phyloP scores from a whole-genome alignment of 2,797 vertebrate genomes.

The Chanos chanos region DNA sequence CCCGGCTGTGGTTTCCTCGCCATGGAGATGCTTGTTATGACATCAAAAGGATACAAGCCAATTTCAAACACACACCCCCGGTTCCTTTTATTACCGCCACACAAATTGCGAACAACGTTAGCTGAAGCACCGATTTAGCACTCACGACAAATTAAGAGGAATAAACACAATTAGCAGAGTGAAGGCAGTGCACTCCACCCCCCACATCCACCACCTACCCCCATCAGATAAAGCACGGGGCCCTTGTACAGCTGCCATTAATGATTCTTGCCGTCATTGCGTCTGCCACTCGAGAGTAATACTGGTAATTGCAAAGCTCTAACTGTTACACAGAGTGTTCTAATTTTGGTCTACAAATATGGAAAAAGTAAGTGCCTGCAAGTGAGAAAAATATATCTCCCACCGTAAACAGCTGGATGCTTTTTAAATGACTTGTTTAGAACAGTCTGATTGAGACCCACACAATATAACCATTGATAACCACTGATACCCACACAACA shows the following conservation, averaged over 20 bases:
- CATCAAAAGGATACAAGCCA: slow-evolving; percentile 46
- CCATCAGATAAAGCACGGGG: slow-evolving; percentile 46
- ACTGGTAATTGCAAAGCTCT: slow-evolving; percentile 65
- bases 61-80: slow-evolving; percentile 52
- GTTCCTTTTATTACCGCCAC: slow-evolving; percentile 56
- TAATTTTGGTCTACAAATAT: slow-evolving; percentile 59
- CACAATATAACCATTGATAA: too few species aligned
- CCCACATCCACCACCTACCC: slow-evolving; percentile 8
- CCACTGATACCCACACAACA: too few species aligned
- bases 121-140: slow-evolving; percentile 70
- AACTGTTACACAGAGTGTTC: slow-evolving; percentile 54
- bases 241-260: slow-evolving; percentile 62
- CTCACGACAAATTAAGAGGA: slow-evolving; percentile 75
- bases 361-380: slow-evolving; percentile 39
- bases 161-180: slow-evolving; percentile 76
- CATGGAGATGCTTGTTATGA: too few species aligned
- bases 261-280: slow-evolving; percentile 32
- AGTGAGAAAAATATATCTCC: slow-evolving; percentile 5
- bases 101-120: slow-evolving; percentile 64
- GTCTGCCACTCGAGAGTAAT: slow-evolving; percentile 55
- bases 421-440: too few species aligned
- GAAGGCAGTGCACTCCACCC: slow-evolving; percentile 42
- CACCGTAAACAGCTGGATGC: slow-evolving; percentile 10
- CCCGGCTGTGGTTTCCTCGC: too few species aligned
- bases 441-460: too few species aligned